Evolutionary conservation across 2,888 invertebrate species (phyloP).

Genomic region (Hartigia nigra): DNA sequence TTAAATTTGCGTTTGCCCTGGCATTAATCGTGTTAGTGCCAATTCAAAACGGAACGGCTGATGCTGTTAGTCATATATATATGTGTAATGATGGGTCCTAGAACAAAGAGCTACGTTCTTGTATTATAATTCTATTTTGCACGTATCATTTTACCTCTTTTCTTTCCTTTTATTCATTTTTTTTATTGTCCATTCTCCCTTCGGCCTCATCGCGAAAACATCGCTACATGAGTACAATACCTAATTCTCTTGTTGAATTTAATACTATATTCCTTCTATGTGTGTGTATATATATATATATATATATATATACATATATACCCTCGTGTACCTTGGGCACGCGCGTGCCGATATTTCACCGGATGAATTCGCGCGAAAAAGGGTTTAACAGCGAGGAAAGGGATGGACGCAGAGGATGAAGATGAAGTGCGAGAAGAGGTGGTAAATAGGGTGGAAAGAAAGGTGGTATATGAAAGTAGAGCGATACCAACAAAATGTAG

Average conservation of each 20-base stretch:
- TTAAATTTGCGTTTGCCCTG: slow-evolving; percentile 21
- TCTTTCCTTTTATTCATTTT: too few relatives aligned
- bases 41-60: not conserved
- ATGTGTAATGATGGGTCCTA: too few relatives aligned
- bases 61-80: too few relatives aligned
- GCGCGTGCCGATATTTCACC: not conserved
- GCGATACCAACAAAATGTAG: slow-evolving; percentile 26
- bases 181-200: too few relatives aligned
- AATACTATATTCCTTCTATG: too few relatives aligned
- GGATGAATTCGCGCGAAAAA: not conserved
- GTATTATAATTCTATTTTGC: not conserved
- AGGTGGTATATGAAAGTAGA: not conserved
- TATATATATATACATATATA: too few relatives aligned
- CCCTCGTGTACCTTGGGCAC: not conserved
- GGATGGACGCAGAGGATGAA: not conserved
- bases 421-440: not conserved
- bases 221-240: too few relatives aligned
- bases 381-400: not conserved
- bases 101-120: too few relatives aligned
- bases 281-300: too few relatives aligned
- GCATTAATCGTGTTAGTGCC: slow-evolving; percentile 24
- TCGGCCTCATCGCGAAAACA: too few relatives aligned
- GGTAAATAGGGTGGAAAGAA: not conserved
- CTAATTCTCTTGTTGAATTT: too few relatives aligned
- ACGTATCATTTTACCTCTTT: not conserved